Evolutionary conservation across 2,113 vertebrate species (phyloP).

Genomic region (Cyanoliseus patagonus): DNA sequence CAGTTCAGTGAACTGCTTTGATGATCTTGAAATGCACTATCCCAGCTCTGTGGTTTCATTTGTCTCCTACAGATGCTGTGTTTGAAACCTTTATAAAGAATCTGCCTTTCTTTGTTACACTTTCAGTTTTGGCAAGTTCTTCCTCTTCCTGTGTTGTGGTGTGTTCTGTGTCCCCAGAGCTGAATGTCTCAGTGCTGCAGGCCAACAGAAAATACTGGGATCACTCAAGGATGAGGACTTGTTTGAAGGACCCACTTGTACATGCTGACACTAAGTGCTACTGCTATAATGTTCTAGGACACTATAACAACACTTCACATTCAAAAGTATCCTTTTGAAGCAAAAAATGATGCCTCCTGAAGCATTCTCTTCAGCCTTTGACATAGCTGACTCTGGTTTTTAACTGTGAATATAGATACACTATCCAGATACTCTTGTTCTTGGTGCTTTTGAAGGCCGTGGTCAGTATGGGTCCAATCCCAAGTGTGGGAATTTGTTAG

Average conservation of each 20-base stretch:
- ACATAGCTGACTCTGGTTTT: background rate
- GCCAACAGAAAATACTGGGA: background rate
- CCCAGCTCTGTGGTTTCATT: background rate
- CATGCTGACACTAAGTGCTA: slow-evolving; percentile 33
- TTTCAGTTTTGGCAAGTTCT: background rate
- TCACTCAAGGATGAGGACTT: background rate
- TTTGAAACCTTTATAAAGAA: background rate
- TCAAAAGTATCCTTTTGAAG: background rate
- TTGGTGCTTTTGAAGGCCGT: background rate
- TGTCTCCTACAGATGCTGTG: background rate
- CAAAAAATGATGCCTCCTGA: background rate
- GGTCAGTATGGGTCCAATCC: background rate
- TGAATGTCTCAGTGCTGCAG: background rate
- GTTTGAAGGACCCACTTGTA: background rate
- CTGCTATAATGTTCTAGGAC: background rate
- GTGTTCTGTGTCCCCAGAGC: background rate
- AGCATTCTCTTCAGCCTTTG: background rate
- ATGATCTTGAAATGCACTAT: background rate
- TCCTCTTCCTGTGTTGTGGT: background rate
- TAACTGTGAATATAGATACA: background rate
- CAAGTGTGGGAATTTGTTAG: background rate
- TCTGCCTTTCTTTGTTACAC: background rate
- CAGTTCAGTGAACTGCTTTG: background rate
- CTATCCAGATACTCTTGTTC: background rate
- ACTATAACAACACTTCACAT: background rate